A percentile compares a stretch with the other conserved stretches of the same genome.
phyloP scores from a whole-genome alignment of 2,797 vertebrate species.

The Pangasius macronema region DNA sequence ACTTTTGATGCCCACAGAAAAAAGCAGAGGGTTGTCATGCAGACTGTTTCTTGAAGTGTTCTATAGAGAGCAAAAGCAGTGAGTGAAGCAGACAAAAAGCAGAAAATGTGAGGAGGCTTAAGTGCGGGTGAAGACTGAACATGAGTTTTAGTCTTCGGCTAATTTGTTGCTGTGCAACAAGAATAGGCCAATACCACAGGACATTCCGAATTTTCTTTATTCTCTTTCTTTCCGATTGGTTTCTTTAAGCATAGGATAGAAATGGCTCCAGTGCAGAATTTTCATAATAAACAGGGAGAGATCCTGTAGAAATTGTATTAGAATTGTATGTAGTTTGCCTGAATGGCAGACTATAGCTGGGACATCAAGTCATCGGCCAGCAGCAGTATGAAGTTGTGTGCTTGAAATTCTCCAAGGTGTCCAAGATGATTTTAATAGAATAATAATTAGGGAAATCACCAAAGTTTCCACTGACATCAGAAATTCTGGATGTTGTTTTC shows the following conservation, averaged over 20 bases:
- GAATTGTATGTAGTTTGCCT: background rate
- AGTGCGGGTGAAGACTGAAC: background rate
- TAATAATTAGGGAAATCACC: background rate
- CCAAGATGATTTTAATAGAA: background rate
- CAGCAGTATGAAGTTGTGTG: background rate
- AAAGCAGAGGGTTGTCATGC: background rate
- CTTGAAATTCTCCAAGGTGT: background rate
- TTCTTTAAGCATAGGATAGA: background rate
- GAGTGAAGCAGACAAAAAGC: background rate
- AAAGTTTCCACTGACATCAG: background rate
- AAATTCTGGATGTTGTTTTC: background rate
- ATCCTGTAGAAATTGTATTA: background rate
- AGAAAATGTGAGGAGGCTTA: background rate
- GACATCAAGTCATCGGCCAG: background rate
- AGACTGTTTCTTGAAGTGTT: background rate
- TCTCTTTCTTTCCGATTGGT: too few species aligned
- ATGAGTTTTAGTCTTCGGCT: background rate
- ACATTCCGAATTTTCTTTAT: background rate
- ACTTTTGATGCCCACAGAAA: background rate
- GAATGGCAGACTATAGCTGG: background rate
- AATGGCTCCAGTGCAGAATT: background rate
- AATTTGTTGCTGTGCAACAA: background rate
- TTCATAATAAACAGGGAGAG: background rate
- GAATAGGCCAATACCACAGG: too few species aligned
- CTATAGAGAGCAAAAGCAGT: background rate